Base-by-base conservation (phyloP, 1,140 invertebrate species). In the Aphis craccivora region DNA sequence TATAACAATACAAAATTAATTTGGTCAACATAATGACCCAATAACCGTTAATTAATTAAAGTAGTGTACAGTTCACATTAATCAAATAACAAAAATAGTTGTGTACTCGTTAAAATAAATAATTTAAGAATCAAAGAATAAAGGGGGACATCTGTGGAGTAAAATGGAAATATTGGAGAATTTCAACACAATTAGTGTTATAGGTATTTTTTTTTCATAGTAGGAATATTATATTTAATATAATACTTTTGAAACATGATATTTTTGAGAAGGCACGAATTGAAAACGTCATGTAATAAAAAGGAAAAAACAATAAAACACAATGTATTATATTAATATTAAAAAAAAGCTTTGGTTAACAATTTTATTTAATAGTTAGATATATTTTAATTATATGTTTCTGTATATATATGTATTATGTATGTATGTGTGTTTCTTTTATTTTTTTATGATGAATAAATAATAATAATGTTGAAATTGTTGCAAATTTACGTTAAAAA, bases 261-360 rank as follows among this genome's bases (percentile, higher is more conserved):
- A 83, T 81, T 81, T 81, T 81, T 81, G n/a, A 37, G 76, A 81
- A 23, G 40, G 22, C 81, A 37, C 8, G 8, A 83, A 83, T 83
- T 83, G 81, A 83, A 83, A 83, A 83, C 37, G 81, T 40, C 22
- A 35, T n/a, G n/a, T 35, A 83, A 83, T 83, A 83, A 83, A 83
- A 83, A 37, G 9, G 37, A 51, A 51, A 51, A 83, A 81, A 83
- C 37, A 83, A 83, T 37, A 83, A 83, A 35, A 83, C 60, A 83
- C 37, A 20, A 81, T 5, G 20, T n/a, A 5, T 81, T 81, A 81
- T 81, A 60, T 60, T 37, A 81, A 81, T 81, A 37, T 81, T 30
- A 81, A 37, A 81, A 81, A n/a, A 37, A 81, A 81, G 20, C 35
- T 35, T 81, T 18, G 76, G 76, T 81, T 35, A 81, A 81, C n/a